phyloP scores from a whole-genome alignment of 2,797 vertebrate genomes.

The Xyrichtys novacula region DNA sequence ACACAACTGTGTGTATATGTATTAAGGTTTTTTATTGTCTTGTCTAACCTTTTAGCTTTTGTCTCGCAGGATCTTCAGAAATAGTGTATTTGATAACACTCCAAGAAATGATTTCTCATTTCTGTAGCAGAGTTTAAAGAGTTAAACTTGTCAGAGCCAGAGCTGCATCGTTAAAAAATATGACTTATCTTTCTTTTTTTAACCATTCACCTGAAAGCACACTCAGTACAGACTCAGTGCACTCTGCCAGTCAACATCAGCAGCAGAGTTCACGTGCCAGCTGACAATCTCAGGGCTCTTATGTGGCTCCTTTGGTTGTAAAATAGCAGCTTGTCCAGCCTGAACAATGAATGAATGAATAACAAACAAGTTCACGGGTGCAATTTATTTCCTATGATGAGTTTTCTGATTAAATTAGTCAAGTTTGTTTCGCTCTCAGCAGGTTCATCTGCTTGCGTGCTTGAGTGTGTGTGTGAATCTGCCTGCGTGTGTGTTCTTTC shows the following conservation, averaged over 20 bases:
- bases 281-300: slow-evolving; percentile 6
- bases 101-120: too few species aligned
- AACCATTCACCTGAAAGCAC: slow-evolving; percentile 14
- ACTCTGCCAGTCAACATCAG: slow-evolving; percentile 2
- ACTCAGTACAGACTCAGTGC: background rate
- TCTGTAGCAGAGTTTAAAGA: background rate
- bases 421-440: slow-evolving; percentile 73
- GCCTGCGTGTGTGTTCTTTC: slow-evolving; percentile 24
- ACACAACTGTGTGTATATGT: too few species aligned
- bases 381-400: slow-evolving; percentile 50
- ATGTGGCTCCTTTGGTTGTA: slow-evolving; percentile 33
- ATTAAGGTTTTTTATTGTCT: background rate
- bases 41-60: background rate
- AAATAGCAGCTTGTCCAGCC: slow-evolving; percentile 64
- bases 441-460: slow-evolving; percentile 54
- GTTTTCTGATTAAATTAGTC: slow-evolving; percentile 76
- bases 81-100: too few species aligned
- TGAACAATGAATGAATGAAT: slow-evolving; percentile 61
- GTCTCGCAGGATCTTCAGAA: too few species aligned
- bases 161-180: too few species aligned
- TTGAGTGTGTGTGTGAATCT: slow-evolving; percentile 26
- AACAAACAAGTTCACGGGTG: slow-evolving; percentile 69
- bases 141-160: slow-evolving; percentile 2
- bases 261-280: slow-evolving; percentile 10
- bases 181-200: slow-evolving; percentile 15